Percentiles rank a stretch among this genome's conserved stretches.
phyloP scores from a whole-genome alignment of 1,140 invertebrate species.

The Palaemon carinicauda region DNA sequence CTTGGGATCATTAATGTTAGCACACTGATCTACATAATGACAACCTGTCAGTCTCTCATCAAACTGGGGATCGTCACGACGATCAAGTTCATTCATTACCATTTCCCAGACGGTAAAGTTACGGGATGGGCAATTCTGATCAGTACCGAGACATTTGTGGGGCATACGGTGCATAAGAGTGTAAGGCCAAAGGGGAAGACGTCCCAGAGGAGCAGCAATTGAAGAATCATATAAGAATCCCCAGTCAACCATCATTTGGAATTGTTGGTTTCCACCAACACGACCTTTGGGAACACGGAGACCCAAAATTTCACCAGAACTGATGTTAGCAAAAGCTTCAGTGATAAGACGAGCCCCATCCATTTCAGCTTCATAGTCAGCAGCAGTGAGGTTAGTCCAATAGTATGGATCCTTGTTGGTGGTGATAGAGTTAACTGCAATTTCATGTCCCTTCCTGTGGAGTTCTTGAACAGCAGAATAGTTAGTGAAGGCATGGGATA shows the following conservation, averaged over 20 bases:
- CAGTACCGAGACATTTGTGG: slow-evolving; percentile 63
- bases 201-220: slow-evolving; percentile 65
- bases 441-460: slow-evolving; percentile 68
- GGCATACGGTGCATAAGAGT: slow-evolving; percentile 66
- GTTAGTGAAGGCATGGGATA: slow-evolving; percentile 70
- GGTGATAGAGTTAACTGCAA: slow-evolving; percentile 69
- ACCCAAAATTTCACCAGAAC: slow-evolving; percentile 66
- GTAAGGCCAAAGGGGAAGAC: slow-evolving; percentile 67
- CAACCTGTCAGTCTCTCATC: slow-evolving; percentile 62
- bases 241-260: slow-evolving; percentile 66
- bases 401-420: slow-evolving; percentile 63
- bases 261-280: slow-evolving; percentile 66
- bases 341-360: slow-evolving; percentile 66
- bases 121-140: slow-evolving; percentile 61
- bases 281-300: slow-evolving; percentile 66
- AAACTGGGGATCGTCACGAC: slow-evolving; percentile 60
- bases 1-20: slow-evolving; percentile 59
- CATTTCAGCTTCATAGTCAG: slow-evolving; percentile 66
- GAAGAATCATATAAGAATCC: slow-evolving; percentile 67
- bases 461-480: slow-evolving; percentile 69
- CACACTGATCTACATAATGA: slow-evolving; percentile 62
- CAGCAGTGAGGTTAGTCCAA: slow-evolving; percentile 63
- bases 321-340: slow-evolving; percentile 65
- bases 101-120: slow-evolving; percentile 62
- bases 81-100: slow-evolving; percentile 61